Conservation (phyloP, 2,113 vertebrate species). For the Propithecus coquereli region DNA sequence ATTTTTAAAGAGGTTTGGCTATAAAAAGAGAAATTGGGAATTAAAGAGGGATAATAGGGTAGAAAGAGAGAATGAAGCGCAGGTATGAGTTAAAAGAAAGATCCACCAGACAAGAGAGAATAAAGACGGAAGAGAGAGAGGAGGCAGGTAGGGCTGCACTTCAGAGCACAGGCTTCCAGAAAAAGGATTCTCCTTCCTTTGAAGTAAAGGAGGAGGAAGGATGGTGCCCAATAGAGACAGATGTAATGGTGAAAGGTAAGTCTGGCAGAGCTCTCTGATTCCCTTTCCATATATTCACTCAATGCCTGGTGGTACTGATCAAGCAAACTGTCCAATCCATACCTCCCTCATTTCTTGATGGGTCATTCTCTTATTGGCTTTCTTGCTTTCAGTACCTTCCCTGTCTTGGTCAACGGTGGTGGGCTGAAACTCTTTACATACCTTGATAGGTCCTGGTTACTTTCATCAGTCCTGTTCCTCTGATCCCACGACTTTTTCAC, state of each 20-base stretch:
- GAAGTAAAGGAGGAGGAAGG: background rate
- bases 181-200: background rate
- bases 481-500: background rate
- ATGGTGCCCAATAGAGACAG: background rate
- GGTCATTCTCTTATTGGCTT: background rate
- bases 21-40: background rate
- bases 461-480: background rate
- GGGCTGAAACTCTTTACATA: background rate
- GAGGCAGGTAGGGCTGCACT: background rate
- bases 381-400: background rate
- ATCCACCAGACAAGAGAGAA: background rate
- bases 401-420: background rate
- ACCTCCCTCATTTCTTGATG: background rate
- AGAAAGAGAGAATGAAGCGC: background rate
- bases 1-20: background rate
- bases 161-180: background rate
- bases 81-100: background rate
- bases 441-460: too few species aligned
- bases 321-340: background rate
- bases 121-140: background rate
- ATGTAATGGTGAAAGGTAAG: background rate
- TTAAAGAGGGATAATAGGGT: background rate
- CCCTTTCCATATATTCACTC: background rate
- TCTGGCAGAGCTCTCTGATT: background rate
- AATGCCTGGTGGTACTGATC: background rate